Evolutionary conservation across 2,113 vertebrate genomes (phyloP).

Genomic region (Craseonycteris thonglongyai): DNA sequence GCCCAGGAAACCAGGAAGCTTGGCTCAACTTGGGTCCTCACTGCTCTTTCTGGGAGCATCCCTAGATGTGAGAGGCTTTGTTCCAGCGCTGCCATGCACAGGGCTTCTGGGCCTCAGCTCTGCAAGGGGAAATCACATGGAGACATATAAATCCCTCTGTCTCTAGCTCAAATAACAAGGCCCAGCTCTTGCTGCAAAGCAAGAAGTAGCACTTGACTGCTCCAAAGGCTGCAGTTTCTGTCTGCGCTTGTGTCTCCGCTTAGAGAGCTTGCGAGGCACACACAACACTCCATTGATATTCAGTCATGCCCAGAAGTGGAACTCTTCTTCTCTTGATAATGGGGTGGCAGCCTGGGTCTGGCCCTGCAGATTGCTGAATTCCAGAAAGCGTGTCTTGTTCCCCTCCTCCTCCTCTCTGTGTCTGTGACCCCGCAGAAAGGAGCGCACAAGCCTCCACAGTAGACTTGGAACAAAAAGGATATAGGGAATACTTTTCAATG

Average conservation of each 20-base stretch:
- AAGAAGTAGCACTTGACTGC: constrained; percentile 47
- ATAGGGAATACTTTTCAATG: constrained; percentile 49
- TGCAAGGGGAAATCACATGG: constrained; percentile 41
- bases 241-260: constrained; percentile 25
- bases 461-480: constrained; percentile 35
- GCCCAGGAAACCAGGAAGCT: background rate
- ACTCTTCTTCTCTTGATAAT: constrained; percentile 47
- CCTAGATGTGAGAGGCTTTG: constrained; percentile 42
- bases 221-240: constrained; percentile 46
- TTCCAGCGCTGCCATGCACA: background rate
- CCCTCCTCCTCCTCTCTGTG: background rate
- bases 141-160: constrained; percentile 58
- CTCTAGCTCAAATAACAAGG: constrained; percentile 56
- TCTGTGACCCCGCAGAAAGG: constrained; percentile 2
- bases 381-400: constrained; percentile 31
- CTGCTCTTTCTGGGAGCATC: constrained; percentile 22
- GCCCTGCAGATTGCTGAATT: constrained; percentile 22
- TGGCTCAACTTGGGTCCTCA: background rate
- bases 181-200: constrained; percentile 41
- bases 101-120: background rate
- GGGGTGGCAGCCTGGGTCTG: constrained; percentile 35
- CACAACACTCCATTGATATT: constrained; percentile 47
- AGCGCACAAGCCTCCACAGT: constrained; percentile 51
- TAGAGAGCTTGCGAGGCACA: constrained; percentile 4
- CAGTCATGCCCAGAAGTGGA: constrained; percentile 48